These are phyloP conservation scores for Patella depressa DNA, from an alignment of 2,888 invertebrate genomes.

Conservation along the genomic window DNA sequence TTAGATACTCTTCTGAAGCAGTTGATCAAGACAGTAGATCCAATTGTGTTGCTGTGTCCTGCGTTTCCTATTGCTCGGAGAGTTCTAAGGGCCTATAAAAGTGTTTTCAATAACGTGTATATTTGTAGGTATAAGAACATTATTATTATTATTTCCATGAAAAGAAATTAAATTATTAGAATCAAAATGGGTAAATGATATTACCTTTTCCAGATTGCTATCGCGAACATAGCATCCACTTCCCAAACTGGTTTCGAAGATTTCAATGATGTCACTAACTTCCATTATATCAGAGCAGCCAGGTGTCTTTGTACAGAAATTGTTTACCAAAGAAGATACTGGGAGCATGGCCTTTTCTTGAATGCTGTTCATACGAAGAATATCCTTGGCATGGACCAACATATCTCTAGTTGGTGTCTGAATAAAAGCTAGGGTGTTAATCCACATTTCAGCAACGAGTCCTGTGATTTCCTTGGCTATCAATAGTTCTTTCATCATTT, in stretches of 20 bases:
- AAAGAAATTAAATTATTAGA: neutral
- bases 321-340: constrained; percentile 80
- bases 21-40: constrained; percentile 44
- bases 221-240: constrained; percentile 48
- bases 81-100: constrained; percentile 76
- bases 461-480: constrained; percentile 77
- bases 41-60: constrained; percentile 77
- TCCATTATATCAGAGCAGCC: constrained; percentile 65
- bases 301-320: constrained; percentile 77
- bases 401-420: constrained; percentile 72
- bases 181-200: constrained; percentile 13
- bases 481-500: constrained; percentile 87
- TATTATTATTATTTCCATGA: constrained; percentile 20
- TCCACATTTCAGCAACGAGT: constrained; percentile 83
- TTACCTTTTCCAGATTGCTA: constrained; percentile 40
- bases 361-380: constrained; percentile 55
- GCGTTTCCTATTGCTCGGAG: constrained; percentile 93
- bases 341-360: constrained; percentile 78
- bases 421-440: constrained; percentile 87
- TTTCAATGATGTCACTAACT: constrained; percentile 63
- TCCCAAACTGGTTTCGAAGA: constrained; percentile 47
- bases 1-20: constrained; percentile 73
- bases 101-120: too few relatives aligned
- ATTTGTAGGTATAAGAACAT: neutral
- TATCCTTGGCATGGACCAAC: constrained; percentile 64